Conservation (phyloP, 2,888 invertebrate species). For the Leptinotarsa peninsularis region DNA sequence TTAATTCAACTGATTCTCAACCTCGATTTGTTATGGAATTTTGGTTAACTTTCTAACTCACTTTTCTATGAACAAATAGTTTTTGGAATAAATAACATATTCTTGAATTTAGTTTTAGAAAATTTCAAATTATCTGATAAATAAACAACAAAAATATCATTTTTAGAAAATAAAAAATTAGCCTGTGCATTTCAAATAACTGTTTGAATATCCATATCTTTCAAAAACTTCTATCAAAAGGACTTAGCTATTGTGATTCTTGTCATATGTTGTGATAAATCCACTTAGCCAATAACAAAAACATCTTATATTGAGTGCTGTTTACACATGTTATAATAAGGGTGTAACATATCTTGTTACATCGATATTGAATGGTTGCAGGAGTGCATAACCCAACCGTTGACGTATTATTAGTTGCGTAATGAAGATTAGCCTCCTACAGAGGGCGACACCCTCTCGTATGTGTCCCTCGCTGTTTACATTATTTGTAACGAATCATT, state of each 20-base stretch:
- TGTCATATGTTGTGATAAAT: constrained; percentile 20
- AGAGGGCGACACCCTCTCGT: constrained; percentile 58
- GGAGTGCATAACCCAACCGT: constrained; percentile 59
- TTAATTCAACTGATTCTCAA: too few relatives aligned
- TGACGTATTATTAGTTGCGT: constrained; percentile 63
- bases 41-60: too few relatives aligned
- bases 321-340: constrained; percentile 51
- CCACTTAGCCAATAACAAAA: constrained; percentile 35
- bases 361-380: constrained; percentile 52
- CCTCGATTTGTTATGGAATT: too few relatives aligned
- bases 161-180: too few relatives aligned
- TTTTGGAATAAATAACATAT: too few relatives aligned
- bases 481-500: constrained; percentile 66
- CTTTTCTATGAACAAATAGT: too few relatives aligned
- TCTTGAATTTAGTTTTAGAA: too few relatives aligned
- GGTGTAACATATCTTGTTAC: constrained; percentile 56
- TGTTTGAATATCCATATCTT: neutral
- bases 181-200: neutral
- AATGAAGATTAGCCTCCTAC: constrained; percentile 63
- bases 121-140: too few relatives aligned
- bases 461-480: constrained; percentile 56
- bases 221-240: neutral
- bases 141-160: too few relatives aligned
- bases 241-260: neutral
- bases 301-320: constrained; percentile 36